phyloP scores from a whole-genome alignment of 2,113 vertebrate genomes.

The Pangasianodon hypophthalmus region DNA sequence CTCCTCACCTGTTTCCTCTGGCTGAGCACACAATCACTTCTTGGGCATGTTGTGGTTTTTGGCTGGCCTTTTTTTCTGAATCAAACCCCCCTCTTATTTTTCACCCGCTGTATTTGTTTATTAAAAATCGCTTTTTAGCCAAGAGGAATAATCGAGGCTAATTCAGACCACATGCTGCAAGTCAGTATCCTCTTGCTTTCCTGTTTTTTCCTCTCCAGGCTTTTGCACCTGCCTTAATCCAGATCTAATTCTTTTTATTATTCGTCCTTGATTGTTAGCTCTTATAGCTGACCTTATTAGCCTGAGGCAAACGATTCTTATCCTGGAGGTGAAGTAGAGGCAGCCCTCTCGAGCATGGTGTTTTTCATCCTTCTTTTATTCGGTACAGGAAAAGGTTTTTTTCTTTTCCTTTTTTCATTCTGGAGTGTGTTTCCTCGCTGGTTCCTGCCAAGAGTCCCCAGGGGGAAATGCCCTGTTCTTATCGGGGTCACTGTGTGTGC shows the following conservation, averaged over 20 bases:
- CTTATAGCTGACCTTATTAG: constrained; percentile 22
- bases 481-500: constrained; percentile 51
- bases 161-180: constrained; percentile 35
- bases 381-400: constrained; percentile 53
- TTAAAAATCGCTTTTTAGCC: constrained; percentile 5
- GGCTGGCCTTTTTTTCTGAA: constrained; percentile 60
- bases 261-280: not conserved
- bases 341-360: constrained; percentile 24
- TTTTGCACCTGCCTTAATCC: constrained; percentile 48
- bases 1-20: constrained; percentile 73
- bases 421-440: constrained; percentile 63
- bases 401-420: constrained; percentile 44
- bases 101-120: constrained; percentile 47
- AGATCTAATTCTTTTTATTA: constrained; percentile 1
- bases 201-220: constrained; percentile 5
- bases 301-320: constrained; percentile 23
- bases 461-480: constrained; percentile 65
- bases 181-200: not conserved
- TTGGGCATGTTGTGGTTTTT: constrained; percentile 67
- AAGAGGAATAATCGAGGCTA: constrained; percentile 30
- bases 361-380: constrained; percentile 52
- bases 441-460: constrained; percentile 61
- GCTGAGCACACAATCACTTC: constrained; percentile 54
- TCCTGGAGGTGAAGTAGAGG: constrained; percentile 33
- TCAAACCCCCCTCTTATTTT: constrained; percentile 48